Base-by-base conservation (phyloP, 2,797 vertebrate species). In the Artibeus lituratus region DNA sequence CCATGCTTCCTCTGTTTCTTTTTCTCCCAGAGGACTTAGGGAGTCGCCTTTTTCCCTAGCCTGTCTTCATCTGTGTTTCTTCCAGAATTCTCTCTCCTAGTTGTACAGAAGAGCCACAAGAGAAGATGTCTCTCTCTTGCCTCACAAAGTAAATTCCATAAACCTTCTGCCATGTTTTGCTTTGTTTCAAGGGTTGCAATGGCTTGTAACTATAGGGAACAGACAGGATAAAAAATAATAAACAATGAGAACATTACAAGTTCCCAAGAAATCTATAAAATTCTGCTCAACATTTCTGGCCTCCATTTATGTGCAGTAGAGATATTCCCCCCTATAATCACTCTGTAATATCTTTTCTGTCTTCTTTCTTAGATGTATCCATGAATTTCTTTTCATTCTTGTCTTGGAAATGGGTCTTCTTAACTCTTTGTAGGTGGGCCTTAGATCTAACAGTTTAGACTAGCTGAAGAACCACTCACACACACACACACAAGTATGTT, bases 131-230 rank as follows among this genome's bases (percentile, higher is more conserved):
- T 67, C 9, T 92, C 24, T 90, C 16, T 57, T 72, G n/a, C 6
- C 4, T 35, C 92, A 35, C 67, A 85, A 76, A 90, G 87, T 55
- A 76, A 90, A 84, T 77, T 12, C 7, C 59, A 32, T 11, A 84
- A 96, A 49, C 14, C 29, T 89, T 85, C 51, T 55, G 70, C 70
- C 69, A 65, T 26, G 21, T 82, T 90, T 88, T 65, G 12, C 24
- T 91, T 90, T 74, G 42, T 76, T 96, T 80, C 77, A 91, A 91
- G 21, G 78, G 84, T 91, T 87, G 55, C 91, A 59, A 70, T 11
- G 76, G n/a, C 32, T 69, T 83, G 35, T 86, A 53, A 69, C 35
- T 73, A 22, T 37, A 44, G 53, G 49, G 22, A 81, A 90, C 39
- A 76, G 37, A 59, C 14, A 47, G 49, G 81, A 87, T 93, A 24